Evolutionary conservation across 1,140 invertebrate genomes (phyloP).

Genomic region (Diorhabda sublineata): DNA sequence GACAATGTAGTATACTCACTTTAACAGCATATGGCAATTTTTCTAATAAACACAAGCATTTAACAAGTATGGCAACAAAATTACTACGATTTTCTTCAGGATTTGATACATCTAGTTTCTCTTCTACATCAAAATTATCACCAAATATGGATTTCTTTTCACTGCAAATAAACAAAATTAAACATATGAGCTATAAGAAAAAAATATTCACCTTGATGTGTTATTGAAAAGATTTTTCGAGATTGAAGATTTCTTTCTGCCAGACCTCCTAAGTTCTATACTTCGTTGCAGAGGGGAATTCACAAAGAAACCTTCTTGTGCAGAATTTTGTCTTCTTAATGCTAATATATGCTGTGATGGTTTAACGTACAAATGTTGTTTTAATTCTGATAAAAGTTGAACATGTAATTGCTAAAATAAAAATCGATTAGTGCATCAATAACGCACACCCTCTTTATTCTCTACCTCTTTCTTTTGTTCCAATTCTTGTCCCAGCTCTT

Average conservation of each 20-base stretch:
- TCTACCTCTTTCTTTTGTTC: slow-evolving; percentile 64
- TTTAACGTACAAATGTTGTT: slow-evolving; percentile 69
- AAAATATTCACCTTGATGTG: slow-evolving; percentile 29
- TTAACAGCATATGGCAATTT: slow-evolving; percentile 82
- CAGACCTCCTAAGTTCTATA: slow-evolving; percentile 52
- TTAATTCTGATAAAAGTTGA: slow-evolving; percentile 68
- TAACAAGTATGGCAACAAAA: slow-evolving; percentile 77
- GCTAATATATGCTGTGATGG: slow-evolving; percentile 55
- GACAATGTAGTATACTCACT: slow-evolving; percentile 48
- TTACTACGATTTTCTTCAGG: slow-evolving; percentile 66
- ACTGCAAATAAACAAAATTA: slow-evolving; percentile 14
- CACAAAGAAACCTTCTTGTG: slow-evolving; percentile 47
- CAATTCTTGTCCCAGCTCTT: slow-evolving; percentile 70
- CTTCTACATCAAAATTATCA: slow-evolving; percentile 51
- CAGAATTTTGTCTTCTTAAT: slow-evolving; percentile 60
- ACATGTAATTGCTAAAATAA: slow-evolving; percentile 60
- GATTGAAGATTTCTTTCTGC: slow-evolving; percentile 48
- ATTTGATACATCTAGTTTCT: slow-evolving; percentile 60
- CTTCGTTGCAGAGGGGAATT: slow-evolving; percentile 54
- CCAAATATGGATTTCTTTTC: slow-evolving; percentile 22
- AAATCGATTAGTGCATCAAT: slow-evolving; percentile 15
- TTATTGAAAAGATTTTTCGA: slow-evolving; percentile 49
- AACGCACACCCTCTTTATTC: too few species aligned
- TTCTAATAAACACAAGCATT: slow-evolving; percentile 79
- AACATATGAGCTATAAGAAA: neutral